Evolutionary conservation across 1,140 invertebrate genomes (phyloP), one percentile per base, ranked within the genome.

Genomic region (Heliconius hermathena): DNA sequence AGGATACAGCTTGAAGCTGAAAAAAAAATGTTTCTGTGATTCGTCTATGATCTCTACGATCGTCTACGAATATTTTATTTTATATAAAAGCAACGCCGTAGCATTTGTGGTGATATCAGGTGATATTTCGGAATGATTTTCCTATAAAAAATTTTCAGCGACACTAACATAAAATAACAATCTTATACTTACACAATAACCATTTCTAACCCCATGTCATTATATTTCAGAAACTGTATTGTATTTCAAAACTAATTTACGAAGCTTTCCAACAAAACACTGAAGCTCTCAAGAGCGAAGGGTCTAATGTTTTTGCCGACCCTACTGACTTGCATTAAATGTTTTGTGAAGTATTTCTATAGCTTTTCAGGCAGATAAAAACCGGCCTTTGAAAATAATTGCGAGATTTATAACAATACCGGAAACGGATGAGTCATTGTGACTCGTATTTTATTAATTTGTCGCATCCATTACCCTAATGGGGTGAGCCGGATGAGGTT

Each of bases 251-350:
- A 29, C 26, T 66, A 66, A 66, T 66, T 66, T 66, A 16, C 60
- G 60, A 29, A 29, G 13, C 60, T 66, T 29, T 66, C 13, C 13
- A 26, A 29, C 60, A 66, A 66, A 66, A 66, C 60, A 66, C 26
- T 26, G 22, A 66, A 66, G 60, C 26, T 66, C 26, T 66, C 26
- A 66, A 26, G 60, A 29, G 13, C 22, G 22, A 11, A 66, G 60
- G 60, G 60, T 29, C 60, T 66, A 29, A 66, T 29, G 60, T 79
- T 79, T 79, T 79, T 79, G 73, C 73, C 73, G 57, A 79, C 78
- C 78, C 78, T 75, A 22, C 71, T 74, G 54, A 78, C 72, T 79
- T 71, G 57, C 60, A 36, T 71, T 49, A 66, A 66, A 66, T 66
- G 29, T 49, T 79, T 71, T 70, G 16, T 78, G 72, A 71, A 73